These are phyloP conservation scores for Agriopis aurantiaria DNA, from an alignment of 2,888 invertebrate species.

Conservation along the genomic window DNA sequence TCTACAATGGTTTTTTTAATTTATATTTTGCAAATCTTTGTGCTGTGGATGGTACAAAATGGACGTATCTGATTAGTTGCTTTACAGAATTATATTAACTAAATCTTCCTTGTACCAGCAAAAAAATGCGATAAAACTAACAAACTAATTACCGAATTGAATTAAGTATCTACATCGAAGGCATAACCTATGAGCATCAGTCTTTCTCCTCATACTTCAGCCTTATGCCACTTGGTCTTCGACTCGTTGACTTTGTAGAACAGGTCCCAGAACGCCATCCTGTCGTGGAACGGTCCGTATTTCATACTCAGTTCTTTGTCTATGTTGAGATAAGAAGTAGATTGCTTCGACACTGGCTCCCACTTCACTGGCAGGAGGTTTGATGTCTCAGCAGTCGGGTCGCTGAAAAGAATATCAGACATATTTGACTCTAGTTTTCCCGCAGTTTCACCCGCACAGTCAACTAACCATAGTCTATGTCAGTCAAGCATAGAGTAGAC, in stretches of 20 bases:
- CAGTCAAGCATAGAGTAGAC: no score
- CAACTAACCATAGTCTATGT: no score
- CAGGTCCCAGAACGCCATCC: conserved; percentile 64
- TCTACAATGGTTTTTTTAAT: neutral
- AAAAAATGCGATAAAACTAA: no score
- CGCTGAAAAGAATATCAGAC: conserved; percentile 40
- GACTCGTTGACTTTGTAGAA: conserved; percentile 49
- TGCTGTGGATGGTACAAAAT: no score
- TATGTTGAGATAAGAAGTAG: conserved; percentile 53
- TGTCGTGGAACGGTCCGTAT: conserved; percentile 51
- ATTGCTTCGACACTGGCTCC: conserved; percentile 50
- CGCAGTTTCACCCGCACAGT: no score
- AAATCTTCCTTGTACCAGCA: no score
- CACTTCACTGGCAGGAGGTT: conserved; percentile 61
- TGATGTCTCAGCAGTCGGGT: conserved; percentile 60
- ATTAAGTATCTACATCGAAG: neutral
- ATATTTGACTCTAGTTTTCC: neutral
- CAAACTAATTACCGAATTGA: no score
- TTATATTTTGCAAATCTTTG: neutral
- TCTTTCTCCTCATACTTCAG: conserved; percentile 14
- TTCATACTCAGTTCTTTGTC: conserved; percentile 47
- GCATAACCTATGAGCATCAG: neutral
- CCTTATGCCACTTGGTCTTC: conserved; percentile 38
- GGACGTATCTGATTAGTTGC: neutral
- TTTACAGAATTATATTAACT: no score